phyloP scores from a whole-genome alignment of 2,888 invertebrate species.

The Himalopsyche kuldschensis region DNA sequence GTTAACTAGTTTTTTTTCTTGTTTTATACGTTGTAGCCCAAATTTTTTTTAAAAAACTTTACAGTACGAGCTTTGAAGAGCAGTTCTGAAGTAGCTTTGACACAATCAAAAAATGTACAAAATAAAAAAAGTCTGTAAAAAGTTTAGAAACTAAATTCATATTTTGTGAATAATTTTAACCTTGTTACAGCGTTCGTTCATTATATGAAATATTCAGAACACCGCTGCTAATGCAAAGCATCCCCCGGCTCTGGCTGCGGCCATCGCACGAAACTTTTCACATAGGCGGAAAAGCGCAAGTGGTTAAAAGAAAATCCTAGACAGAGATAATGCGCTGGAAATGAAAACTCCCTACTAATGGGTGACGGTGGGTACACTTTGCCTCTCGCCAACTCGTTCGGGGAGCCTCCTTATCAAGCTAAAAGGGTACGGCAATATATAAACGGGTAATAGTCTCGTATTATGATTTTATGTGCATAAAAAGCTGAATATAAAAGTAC shows the following conservation, averaged over 20 bases:
- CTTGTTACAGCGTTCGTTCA: neutral
- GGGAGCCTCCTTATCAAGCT: conserved; percentile 13
- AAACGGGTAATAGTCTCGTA: conserved; percentile 33
- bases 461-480: conserved; percentile 37
- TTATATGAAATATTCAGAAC: neutral
- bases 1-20: too few species aligned
- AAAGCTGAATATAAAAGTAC: conserved; percentile 30
- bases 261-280: neutral
- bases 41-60: too few species aligned
- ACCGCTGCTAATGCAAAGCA: neutral
- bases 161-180: neutral
- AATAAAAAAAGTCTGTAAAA: neutral
- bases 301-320: conserved; percentile 21
- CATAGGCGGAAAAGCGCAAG: neutral
- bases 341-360: conserved; percentile 31
- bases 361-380: neutral
- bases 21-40: too few species aligned
- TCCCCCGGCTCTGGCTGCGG: neutral
- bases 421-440: conserved; percentile 36
- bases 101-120: neutral
- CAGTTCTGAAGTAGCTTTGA: neutral
- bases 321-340: conserved; percentile 33
- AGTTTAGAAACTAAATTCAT: neutral
- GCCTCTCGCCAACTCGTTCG: neutral
- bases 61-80: too few species aligned